Evolutionary conservation across 1,140 invertebrate genomes (phyloP).

Genomic region (Apis cerana): DNA sequence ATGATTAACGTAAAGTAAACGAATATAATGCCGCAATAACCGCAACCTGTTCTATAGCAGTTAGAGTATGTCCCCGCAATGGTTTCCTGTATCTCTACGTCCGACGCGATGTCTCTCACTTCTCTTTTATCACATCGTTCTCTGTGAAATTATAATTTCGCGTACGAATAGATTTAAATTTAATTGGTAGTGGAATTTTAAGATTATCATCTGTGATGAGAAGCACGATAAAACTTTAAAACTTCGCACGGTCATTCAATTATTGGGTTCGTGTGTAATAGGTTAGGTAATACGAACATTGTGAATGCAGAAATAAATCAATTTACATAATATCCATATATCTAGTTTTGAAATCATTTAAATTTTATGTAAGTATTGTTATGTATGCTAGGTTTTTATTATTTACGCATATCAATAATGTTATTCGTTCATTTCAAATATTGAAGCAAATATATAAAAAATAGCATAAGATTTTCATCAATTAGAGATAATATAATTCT

Average conservation of each 20-base stretch:
- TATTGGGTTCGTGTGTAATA: no score
- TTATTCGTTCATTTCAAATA: no score
- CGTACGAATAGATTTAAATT: neutral
- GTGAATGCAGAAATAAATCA: no score
- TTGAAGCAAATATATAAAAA: no score
- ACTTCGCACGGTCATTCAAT: neutral
- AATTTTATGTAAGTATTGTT: no score
- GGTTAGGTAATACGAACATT: no score
- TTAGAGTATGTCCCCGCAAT: slow-evolving; percentile 65
- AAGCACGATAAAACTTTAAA: neutral
- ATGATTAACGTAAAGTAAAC: slow-evolving; percentile 82
- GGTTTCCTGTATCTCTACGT: slow-evolving; percentile 54
- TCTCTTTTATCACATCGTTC: neutral
- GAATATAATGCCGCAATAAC: slow-evolving; percentile 78
- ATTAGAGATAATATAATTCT: neutral
- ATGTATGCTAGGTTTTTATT: no score
- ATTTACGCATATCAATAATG: no score
- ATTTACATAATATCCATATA: no score
- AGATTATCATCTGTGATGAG: neutral
- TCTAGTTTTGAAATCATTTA: no score
- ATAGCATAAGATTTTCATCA: no score
- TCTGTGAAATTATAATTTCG: neutral
- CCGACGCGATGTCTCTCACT: no score
- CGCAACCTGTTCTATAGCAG: slow-evolving; percentile 78
- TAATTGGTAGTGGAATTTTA: neutral